A percentile compares a stretch with the other conserved stretches of the same genome.
Conservation (phyloP, 2,797 vertebrate genomes). For the Neoniphon sammara region DNA sequence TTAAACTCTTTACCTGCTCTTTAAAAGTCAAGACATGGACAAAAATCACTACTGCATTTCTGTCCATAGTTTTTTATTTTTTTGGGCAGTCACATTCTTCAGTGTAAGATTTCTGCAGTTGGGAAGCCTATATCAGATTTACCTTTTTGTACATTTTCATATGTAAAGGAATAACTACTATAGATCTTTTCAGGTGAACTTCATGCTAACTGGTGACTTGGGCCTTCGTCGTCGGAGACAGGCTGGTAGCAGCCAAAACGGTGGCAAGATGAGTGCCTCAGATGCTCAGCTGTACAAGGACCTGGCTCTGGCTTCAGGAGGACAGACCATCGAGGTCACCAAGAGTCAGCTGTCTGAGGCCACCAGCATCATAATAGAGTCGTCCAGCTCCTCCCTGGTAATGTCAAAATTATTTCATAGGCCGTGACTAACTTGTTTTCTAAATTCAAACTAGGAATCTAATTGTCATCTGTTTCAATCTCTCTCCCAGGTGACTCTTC, state of each 20-base stretch:
- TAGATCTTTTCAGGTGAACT: constrained; percentile 71
- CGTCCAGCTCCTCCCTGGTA: constrained; percentile 72
- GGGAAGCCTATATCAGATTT: no score
- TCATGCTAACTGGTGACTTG: constrained; percentile 67
- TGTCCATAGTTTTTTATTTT: no score
- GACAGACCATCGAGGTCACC: constrained; percentile 67
- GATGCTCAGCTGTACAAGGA: constrained; percentile 71
- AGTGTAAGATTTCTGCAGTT: no score
- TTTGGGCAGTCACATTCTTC: no score
- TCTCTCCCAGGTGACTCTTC: constrained; percentile 67
- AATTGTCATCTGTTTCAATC: neutral
- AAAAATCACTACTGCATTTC: no score
- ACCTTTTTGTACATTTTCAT: no score
- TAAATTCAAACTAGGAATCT: neutral
- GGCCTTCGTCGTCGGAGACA: constrained; percentile 35
- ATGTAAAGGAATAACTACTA: no score
- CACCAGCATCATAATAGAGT: constrained; percentile 62
- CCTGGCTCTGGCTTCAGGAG: constrained; percentile 76
- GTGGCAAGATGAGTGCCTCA: neutral
- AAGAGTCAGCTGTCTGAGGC: constrained; percentile 61
- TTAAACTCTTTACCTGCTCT: no score
- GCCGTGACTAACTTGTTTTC: neutral
- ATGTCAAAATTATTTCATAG: neutral
- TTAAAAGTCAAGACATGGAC: no score
- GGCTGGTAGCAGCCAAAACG: neutral